Evolutionary conservation across 2,797 vertebrate genomes (phyloP), one percentile per base, ranked within the genome.

Genomic region (Chiroxiphia lanceolata): DNA sequence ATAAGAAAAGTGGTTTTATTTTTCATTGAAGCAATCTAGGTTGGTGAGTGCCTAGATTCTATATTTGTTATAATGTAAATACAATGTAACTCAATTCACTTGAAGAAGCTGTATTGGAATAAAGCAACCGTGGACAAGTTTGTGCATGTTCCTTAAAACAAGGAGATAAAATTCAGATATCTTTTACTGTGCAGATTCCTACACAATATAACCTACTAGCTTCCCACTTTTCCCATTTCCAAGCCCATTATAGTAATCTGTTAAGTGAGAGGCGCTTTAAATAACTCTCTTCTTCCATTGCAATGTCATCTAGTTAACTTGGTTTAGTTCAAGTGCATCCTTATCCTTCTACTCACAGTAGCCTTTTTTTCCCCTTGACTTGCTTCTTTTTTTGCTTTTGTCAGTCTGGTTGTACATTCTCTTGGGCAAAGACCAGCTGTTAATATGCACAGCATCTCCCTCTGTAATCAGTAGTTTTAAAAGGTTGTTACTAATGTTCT

Each of bases 401-500:
- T 94, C 80, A 92, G 89, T 79, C 96, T 97, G 96, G 81, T 85
- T 92, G 85, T 64, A 89, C 81, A 94, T 87, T 64, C 97, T 97
- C 96, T 84, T 33, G 90, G 95, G 97, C 96, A 87, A 94, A 94
- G 95, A 93, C 82, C 91, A 97, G 95, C 96, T 97, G 94, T 98
- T 99, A 98, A 98, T 97, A 98, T 98, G 97, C 98, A 98, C 86
- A 97, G 93, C 96, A 75, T 95, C 94, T 96, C 95, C 69, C 95
- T 96, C 97, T 97, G 97, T 96, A 98, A 98, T 98, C 98, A 98
- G 98, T 97, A 92, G 96, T 97, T 98, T 93, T 98, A 97, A 98
- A 98, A 98, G 97, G 93, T 96, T 98, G 97, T 98, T 98, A 96
- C 96, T 98, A 97, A 98, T 97, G 94, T 97, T 98, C 98, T 98